phyloP scores from a whole-genome alignment of 2,113 vertebrate genomes.

The Sorex fumeus region DNA sequence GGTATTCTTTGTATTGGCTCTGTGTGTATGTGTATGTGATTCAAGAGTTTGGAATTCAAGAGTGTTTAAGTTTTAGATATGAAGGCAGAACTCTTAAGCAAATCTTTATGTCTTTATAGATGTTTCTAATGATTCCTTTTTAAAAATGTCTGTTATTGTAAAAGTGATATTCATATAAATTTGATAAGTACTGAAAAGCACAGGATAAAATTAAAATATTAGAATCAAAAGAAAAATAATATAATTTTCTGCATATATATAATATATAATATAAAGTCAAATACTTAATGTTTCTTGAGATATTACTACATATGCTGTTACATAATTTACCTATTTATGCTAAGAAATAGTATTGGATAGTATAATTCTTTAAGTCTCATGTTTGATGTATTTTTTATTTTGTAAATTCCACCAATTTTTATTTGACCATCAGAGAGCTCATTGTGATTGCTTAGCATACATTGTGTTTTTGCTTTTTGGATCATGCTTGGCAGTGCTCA shows the following conservation, averaged over 20 bases:
- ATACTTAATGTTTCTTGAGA: conserved; percentile 39
- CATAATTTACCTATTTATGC: conserved; percentile 37
- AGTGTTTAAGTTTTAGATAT: conserved; percentile 62
- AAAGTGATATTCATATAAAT: conserved; percentile 53
- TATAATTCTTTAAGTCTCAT: conserved; percentile 46
- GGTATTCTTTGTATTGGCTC: neutral
- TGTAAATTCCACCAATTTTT: conserved; percentile 56
- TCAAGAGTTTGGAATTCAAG: conserved; percentile 38
- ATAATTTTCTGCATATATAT: conserved; percentile 27
- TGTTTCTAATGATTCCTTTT: conserved; percentile 48
- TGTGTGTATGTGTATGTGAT: neutral
- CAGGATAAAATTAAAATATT: conserved; percentile 58
- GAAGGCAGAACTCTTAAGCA: conserved; percentile 61
- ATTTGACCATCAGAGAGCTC: conserved; percentile 50
- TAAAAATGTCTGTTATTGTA: conserved; percentile 52
- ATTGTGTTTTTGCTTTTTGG: conserved; percentile 59
- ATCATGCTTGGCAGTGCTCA: neutral
- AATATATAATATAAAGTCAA: conserved; percentile 43
- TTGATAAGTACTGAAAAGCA: conserved; percentile 59
- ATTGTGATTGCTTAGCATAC: conserved; percentile 44
- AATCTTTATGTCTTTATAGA: conserved; percentile 57
- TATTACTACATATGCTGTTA: conserved; percentile 69
- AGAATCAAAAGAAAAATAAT: conserved; percentile 21
- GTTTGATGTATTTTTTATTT: conserved; percentile 45
- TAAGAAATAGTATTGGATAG: conserved; percentile 29